These are phyloP conservation scores for Mastacembelus armatus DNA, from an alignment of 2,797 vertebrate species.

Conservation along the genomic window DNA sequence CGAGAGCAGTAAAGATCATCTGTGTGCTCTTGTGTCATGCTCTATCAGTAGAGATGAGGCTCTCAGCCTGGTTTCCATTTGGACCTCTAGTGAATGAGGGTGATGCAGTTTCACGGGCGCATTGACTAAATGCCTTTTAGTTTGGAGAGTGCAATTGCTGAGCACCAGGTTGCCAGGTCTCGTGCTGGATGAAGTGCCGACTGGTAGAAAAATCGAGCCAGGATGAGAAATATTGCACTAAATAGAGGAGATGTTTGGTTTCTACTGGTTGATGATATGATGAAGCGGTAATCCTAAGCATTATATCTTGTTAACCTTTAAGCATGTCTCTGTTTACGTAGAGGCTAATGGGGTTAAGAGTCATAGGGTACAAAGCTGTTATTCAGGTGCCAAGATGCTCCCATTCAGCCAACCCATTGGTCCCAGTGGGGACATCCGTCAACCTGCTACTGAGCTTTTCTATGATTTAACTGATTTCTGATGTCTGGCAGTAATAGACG, in stretches of 20 bases:
- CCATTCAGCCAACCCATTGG: conserved; percentile 26
- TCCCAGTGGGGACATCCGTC: conserved; percentile 67
- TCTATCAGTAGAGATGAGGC: conserved; percentile 50
- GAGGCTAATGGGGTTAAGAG: conserved; percentile 49
- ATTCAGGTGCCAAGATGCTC: conserved; percentile 58
- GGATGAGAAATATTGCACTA: conserved; percentile 7
- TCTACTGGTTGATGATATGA: conserved; percentile 8
- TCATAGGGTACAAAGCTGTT: conserved; percentile 28
- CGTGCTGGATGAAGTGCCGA: conserved; percentile 20
- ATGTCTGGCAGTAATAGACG: conserved; percentile 49
- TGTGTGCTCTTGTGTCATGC: conserved; percentile 50
- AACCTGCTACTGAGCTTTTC: conserved; percentile 32
- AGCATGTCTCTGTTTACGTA: conserved; percentile 24
- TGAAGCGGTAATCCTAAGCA: conserved; percentile 11
- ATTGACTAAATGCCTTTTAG: conserved; percentile 52
- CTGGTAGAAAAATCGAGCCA: conserved; percentile 22
- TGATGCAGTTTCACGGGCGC: conserved; percentile 46
- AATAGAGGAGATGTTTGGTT: conserved; percentile 29
- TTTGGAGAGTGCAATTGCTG: conserved; percentile 23
- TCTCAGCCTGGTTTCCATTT: conserved; percentile 63
- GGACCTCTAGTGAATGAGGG: conserved; percentile 17
- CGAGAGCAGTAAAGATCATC: conserved; percentile 57
- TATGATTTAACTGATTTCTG: conserved; percentile 64
- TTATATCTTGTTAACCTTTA: neutral
- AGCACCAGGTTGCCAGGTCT: conserved; percentile 29